Evolutionary conservation across 2,888 invertebrate species (phyloP).

Genomic region (Candidula unifasciata): DNA sequence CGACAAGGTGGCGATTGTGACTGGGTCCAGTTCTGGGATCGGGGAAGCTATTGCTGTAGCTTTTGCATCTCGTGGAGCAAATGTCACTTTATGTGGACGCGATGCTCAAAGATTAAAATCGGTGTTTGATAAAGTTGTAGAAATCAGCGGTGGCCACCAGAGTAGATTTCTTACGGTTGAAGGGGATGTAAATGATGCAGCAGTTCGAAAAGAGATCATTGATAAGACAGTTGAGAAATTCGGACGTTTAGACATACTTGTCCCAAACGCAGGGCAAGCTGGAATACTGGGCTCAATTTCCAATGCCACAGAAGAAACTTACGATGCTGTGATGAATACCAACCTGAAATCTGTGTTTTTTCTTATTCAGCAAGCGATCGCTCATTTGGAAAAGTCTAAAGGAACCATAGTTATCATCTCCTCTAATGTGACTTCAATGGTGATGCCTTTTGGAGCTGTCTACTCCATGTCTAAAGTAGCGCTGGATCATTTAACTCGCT

Average conservation of each 20-base stretch:
- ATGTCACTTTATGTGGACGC: conserved; percentile 32
- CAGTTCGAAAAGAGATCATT: not conserved
- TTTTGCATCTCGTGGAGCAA: conserved; percentile 40
- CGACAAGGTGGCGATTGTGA: conserved; percentile 23
- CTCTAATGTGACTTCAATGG: not conserved
- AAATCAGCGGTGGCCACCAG: conserved; percentile 19
- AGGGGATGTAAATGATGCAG: conserved; percentile 27
- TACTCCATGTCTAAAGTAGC: conserved; percentile 38
- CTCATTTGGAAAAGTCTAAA: conserved; percentile 41
- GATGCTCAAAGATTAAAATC: conserved; percentile 3
- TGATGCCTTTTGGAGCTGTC: not conserved
- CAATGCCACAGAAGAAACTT: conserved; percentile 34
- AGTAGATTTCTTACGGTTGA: not conserved
- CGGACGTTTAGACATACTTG: conserved; percentile 39
- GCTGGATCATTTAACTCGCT: conserved; percentile 32
- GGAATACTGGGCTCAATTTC: not conserved
- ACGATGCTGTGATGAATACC: conserved; percentile 41
- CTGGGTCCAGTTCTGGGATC: conserved; percentile 29
- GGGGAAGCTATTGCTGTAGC: conserved; percentile 40
- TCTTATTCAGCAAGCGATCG: conserved; percentile 39
- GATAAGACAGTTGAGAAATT: conserved; percentile 31
- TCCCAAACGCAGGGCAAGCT: conserved; percentile 30
- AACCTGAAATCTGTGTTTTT: conserved; percentile 41
- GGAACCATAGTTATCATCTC: conserved; percentile 43
- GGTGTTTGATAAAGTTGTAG: not conserved